Percentiles rank a stretch among this genome's conserved stretches.
Conservation (phyloP, 2,113 vertebrate genomes). For the Melanocharis versteri region DNA sequence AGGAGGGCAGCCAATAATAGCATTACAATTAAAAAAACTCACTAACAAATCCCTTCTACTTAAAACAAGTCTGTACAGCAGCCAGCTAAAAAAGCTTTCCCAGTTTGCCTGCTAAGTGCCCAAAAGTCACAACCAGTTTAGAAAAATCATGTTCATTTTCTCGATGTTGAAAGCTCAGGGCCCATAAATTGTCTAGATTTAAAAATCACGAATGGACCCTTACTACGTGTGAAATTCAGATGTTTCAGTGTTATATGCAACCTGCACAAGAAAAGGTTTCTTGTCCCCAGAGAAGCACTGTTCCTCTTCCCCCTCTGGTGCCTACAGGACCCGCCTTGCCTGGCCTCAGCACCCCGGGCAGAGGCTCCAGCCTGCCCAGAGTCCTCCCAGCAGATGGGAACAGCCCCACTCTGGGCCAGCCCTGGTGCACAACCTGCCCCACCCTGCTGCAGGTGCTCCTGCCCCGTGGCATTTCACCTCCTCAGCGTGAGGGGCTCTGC, state of each 20-base stretch:
- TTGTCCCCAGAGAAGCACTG: neutral
- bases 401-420: neutral
- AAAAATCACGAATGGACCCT: constrained; percentile 11
- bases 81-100: constrained; percentile 68
- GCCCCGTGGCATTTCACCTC: neutral
- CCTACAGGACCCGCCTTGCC: neutral
- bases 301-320: neutral
- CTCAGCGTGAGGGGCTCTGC: neutral
- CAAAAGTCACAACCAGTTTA: constrained; percentile 53
- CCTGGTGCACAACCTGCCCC: neutral
- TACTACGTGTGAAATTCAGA: neutral
- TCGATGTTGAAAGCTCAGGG: constrained; percentile 20
- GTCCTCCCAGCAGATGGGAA: neutral
- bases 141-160: neutral
- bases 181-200: neutral
- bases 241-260: neutral
- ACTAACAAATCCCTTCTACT: constrained; percentile 60
- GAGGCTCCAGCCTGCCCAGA: neutral
- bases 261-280: neutral
- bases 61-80: constrained; percentile 63
- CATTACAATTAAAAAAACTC: constrained; percentile 42
- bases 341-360: neutral
- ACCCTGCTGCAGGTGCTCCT: neutral
- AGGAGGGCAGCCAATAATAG: constrained; percentile 61
- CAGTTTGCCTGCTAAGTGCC: constrained; percentile 66